Evolutionary conservation across 2,113 vertebrate genomes (phyloP).

Genomic region (Numida meleagris): DNA sequence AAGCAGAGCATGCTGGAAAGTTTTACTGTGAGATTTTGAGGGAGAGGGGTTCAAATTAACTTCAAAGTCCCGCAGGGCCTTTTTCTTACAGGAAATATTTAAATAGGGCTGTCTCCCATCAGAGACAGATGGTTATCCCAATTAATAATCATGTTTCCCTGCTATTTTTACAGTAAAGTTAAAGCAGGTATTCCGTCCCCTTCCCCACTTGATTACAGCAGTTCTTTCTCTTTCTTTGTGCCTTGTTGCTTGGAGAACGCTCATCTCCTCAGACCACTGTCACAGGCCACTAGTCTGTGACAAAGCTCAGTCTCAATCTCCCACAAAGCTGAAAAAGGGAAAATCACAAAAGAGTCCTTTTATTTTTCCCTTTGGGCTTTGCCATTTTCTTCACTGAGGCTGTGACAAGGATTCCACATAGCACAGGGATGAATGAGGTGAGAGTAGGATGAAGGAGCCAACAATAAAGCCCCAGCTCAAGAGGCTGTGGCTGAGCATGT

Average conservation of each 20-base stretch:
- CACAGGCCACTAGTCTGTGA: conserved; percentile 62
- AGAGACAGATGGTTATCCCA: neutral
- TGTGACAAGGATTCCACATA: neutral
- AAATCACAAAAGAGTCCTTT: conserved; percentile 57
- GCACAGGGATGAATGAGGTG: neutral
- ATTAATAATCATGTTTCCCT: conserved; percentile 8
- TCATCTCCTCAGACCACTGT: conserved; percentile 54
- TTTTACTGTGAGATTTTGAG: neutral
- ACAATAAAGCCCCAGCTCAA: neutral
- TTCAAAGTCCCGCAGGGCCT: neutral
- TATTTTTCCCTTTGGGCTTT: neutral
- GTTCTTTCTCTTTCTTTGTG: conserved; percentile 23
- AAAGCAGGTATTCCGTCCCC: neutral
- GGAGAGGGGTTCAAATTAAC: neutral
- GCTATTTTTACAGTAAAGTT: neutral
- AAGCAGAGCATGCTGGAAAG: neutral
- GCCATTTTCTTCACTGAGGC: neutral
- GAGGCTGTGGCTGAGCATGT: neutral
- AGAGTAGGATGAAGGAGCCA: neutral
- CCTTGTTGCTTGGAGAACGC: conserved; percentile 40
- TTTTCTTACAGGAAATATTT: neutral
- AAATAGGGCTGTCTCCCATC: neutral
- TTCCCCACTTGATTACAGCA: neutral
- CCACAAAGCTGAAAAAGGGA: conserved; percentile 40
- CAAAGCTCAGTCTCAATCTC: conserved; percentile 69